Conservation (phyloP, 2,888 invertebrate species). For the Polydrusus cervinus region DNA sequence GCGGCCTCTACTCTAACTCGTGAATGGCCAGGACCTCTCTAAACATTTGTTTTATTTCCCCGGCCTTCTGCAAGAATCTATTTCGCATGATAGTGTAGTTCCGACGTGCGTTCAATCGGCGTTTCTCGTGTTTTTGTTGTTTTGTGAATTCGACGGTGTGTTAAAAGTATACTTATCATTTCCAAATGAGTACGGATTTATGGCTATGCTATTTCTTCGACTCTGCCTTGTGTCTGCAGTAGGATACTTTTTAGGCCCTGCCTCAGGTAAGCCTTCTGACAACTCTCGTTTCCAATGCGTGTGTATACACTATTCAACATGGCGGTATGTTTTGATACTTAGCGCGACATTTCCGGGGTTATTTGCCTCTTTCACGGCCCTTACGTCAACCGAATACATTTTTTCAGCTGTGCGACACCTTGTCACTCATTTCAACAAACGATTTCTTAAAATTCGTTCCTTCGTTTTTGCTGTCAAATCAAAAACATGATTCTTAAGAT, state of each 20-base stretch:
- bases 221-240: constrained; percentile 78
- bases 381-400: constrained; percentile 22
- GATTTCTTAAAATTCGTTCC: constrained; percentile 17
- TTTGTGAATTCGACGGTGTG: constrained; percentile 41
- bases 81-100: constrained; percentile 47
- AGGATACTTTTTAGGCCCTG: constrained; percentile 68
- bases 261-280: constrained; percentile 59
- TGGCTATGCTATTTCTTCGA: constrained; percentile 86
- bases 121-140: constrained; percentile 32
- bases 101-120: constrained; percentile 30
- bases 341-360: constrained; percentile 48
- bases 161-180: constrained; percentile 65
- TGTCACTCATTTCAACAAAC: constrained; percentile 7
- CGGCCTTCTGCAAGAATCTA: constrained; percentile 41
- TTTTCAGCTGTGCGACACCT: constrained; percentile 1
- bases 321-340: constrained; percentile 52
- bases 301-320: constrained; percentile 50
- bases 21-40: constrained; percentile 31
- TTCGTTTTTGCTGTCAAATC: constrained; percentile 48
- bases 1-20: constrained; percentile 16
- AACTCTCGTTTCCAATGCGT: constrained; percentile 33
- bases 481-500: constrained; percentile 41
- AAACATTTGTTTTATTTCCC: constrained; percentile 39
- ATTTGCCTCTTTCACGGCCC: constrained; percentile 36
- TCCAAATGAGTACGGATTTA: constrained; percentile 82